A percentile compares a stretch with the other conserved stretches of the same genome.
Evolutionary conservation across 2,888 invertebrate genomes (phyloP).

Genomic region (Leucophenga maculata): DNA sequence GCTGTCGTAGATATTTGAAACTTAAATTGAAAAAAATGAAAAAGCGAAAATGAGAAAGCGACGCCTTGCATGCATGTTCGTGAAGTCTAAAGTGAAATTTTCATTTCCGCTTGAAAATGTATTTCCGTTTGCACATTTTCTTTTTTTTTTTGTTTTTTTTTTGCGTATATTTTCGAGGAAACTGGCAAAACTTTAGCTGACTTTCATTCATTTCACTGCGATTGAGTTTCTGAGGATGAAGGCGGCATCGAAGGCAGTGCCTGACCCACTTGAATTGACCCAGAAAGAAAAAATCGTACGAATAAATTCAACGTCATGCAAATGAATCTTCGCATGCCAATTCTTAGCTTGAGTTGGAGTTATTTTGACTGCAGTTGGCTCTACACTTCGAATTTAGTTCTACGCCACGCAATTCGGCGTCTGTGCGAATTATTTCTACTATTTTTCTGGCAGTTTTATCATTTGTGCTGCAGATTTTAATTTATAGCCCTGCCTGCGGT

Average conservation of each 20-base stretch:
- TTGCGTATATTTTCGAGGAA: not conserved
- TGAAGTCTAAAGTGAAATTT: slow-evolving; percentile 21
- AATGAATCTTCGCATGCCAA: slow-evolving; percentile 4
- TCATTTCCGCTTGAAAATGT: slow-evolving; percentile 12
- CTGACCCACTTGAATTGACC: slow-evolving; percentile 60
- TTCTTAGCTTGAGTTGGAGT: not conserved
- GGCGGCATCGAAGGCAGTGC: not conserved
- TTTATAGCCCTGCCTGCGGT: slow-evolving; percentile 53
- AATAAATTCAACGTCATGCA: slow-evolving; percentile 13
- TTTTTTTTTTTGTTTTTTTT: not conserved
- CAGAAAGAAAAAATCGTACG: slow-evolving; percentile 33
- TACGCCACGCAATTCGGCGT: not conserved
- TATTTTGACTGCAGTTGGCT: not conserved
- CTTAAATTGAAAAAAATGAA: slow-evolving; percentile 45
- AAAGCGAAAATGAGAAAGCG: slow-evolving; percentile 24
- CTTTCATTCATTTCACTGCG: not conserved
- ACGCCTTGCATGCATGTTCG: slow-evolving; percentile 28
- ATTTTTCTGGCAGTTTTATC: slow-evolving; percentile 48
- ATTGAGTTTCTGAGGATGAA: not conserved
- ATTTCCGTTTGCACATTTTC: slow-evolving; percentile 4
- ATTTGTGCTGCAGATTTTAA: slow-evolving; percentile 60
- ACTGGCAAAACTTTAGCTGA: not conserved
- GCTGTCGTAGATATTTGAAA: not conserved
- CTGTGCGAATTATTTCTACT: slow-evolving; percentile 7
- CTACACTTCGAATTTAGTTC: slow-evolving; percentile 3